These are phyloP conservation scores for Geophilus truncorum DNA, from an alignment of 2,888 invertebrate genomes.

Conservation along the genomic window DNA sequence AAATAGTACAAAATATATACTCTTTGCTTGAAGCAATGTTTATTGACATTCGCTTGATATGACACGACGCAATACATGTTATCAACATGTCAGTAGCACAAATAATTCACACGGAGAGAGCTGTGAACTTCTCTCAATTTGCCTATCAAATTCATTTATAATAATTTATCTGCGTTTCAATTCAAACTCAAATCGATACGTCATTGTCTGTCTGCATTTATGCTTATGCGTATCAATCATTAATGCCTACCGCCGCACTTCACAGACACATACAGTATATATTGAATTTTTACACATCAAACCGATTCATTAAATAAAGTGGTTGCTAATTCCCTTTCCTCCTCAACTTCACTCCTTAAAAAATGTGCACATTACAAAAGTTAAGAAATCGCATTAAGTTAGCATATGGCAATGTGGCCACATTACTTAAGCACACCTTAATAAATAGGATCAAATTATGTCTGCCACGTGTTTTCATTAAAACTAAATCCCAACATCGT, in stretches of 20 bases:
- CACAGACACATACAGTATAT: no score
- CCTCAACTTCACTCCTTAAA: background rate
- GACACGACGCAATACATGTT: background rate
- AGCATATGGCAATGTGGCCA: constrained; percentile 20
- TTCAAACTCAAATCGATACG: background rate
- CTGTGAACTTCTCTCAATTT: background rate
- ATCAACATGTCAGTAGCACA: background rate
- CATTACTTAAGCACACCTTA: constrained; percentile 16
- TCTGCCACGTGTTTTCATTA: constrained; percentile 20
- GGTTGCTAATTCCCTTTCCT: background rate
- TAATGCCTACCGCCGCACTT: no score
- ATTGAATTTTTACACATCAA: background rate
- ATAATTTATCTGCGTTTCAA: background rate
- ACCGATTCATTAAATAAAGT: constrained; percentile 2
- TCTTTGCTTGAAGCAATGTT: background rate
- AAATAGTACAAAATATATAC: background rate
- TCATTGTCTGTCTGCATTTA: no score
- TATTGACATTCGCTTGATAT: constrained; percentile 8
- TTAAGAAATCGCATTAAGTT: constrained; percentile 11
- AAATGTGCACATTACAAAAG: background rate
- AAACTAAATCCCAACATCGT: constrained; percentile 20
- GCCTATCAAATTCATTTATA: background rate
- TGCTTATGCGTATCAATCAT: no score
- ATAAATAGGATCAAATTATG: constrained; percentile 20
- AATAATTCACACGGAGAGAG: background rate